These are phyloP conservation scores for Hemicentrotus pulcherrimus DNA, from an alignment of 35 echinoderm and acorn worm species.

Conservation along the genomic window DNA sequence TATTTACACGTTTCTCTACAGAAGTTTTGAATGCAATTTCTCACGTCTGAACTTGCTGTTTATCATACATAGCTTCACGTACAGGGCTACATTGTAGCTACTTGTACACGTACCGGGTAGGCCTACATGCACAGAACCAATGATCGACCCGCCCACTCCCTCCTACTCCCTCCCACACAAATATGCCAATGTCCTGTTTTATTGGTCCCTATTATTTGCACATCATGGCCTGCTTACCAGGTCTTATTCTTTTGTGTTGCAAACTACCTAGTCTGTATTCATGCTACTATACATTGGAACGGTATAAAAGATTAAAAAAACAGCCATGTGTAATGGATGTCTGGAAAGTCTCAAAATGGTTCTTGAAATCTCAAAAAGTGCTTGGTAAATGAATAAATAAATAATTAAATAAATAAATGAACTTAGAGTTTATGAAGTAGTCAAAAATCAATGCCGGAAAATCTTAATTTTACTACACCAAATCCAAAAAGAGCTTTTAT, in stretches of 20 bases:
- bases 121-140: not conserved
- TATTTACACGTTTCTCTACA: too few species aligned
- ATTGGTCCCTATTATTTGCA: not conserved
- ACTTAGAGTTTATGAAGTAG: too few species aligned
- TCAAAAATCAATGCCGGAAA: not conserved
- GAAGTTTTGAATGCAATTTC: too few species aligned
- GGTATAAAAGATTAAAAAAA: too few species aligned
- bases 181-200: not conserved
- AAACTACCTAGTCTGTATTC: not conserved
- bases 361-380: not conserved
- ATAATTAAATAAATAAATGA: too few species aligned
- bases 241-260: not conserved
- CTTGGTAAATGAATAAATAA: not conserved
- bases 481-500: not conserved
- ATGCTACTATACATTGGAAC: not conserved
- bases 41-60: too few species aligned
- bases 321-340: not conserved
- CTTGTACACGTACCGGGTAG: not conserved
- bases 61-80: too few species aligned
- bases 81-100: not conserved
- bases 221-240: not conserved
- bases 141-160: not conserved
- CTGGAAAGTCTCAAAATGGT: not conserved
- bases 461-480: not conserved
- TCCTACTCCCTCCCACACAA: not conserved